phyloP scores from a whole-genome alignment of 2,888 invertebrate genomes.

The Phalera bucephala region DNA sequence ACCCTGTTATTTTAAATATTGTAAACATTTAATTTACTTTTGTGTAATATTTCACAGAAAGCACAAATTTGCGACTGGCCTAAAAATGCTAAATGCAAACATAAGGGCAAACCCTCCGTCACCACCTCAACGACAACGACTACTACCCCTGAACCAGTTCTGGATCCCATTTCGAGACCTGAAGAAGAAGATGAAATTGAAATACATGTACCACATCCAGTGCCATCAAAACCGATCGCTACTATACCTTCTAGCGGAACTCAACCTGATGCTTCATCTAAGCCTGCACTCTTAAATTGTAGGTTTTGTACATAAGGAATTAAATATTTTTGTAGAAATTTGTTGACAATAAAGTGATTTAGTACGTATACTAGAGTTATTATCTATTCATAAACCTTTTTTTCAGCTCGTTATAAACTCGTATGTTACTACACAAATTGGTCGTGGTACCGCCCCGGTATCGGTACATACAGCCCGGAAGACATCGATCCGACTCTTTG shows the following conservation, averaged over 20 bases:
- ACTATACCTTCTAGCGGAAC: conserved; percentile 58
- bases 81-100: conserved; percentile 83
- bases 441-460: conserved; percentile 94
- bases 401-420: conserved; percentile 89
- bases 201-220: conserved; percentile 19
- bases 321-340: background rate
- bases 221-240: conserved; percentile 35
- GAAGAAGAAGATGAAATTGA: conserved; percentile 14
- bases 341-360: conserved; percentile 3
- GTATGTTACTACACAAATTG: conserved; percentile 97
- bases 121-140: conserved; percentile 43
- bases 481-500: conserved; percentile 94
- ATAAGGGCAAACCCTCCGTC: conserved; percentile 37
- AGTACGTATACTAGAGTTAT: background rate
- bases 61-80: conserved; percentile 90
- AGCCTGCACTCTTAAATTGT: conserved; percentile 62
- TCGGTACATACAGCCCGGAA: conserved; percentile 92
- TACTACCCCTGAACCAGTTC: conserved; percentile 16
- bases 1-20: no score
- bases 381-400: conserved; percentile 9
- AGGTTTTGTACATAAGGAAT: conserved; percentile 22
- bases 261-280: conserved; percentile 42
- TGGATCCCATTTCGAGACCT: no score
- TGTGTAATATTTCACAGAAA: conserved; percentile 54
- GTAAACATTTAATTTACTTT: background rate